Conservation (phyloP, 2,797 vertebrate species). For the Serranus cabrilla region DNA sequence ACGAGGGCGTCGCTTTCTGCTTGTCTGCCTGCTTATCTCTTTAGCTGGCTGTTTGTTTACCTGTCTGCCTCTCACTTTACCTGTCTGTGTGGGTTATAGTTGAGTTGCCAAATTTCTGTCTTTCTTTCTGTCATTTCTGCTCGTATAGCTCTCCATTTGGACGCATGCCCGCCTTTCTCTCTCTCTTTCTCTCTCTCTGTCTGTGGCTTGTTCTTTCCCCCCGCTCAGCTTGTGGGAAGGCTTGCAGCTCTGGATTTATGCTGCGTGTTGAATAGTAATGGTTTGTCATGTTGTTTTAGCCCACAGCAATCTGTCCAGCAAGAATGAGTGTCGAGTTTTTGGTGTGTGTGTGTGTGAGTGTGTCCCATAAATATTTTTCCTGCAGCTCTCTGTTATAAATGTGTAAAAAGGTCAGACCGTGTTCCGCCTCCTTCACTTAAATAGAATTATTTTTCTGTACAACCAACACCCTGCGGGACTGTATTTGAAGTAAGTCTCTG, state of each 20-base stretch:
- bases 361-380: constrained; percentile 43
- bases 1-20: constrained; percentile 22
- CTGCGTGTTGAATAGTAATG: constrained; percentile 56
- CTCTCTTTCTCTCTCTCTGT: neutral
- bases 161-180: neutral
- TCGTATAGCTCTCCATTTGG: neutral
- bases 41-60: constrained; percentile 31
- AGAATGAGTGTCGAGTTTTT: constrained; percentile 19
- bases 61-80: constrained; percentile 29
- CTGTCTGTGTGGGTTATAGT: constrained; percentile 30
- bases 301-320: constrained; percentile 37
- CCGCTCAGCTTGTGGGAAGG: constrained; percentile 27
- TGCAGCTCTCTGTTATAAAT: constrained; percentile 54
- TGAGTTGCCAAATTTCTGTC: constrained; percentile 28
- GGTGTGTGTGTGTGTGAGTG: constrained; percentile 19
- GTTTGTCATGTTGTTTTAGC: constrained; percentile 51
- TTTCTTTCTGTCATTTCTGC: neutral
- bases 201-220: constrained; percentile 2
- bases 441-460: constrained; percentile 47
- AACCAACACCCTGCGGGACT: constrained; percentile 32
- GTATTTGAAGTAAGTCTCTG: constrained; percentile 3
- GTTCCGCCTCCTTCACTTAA: constrained; percentile 47
- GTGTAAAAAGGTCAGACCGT: constrained; percentile 65
- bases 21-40: constrained; percentile 37
- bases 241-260: constrained; percentile 56